These are phyloP conservation scores for Colistium nudipinnis DNA, from an alignment of 2,113 vertebrate species.

Conservation along the genomic window DNA sequence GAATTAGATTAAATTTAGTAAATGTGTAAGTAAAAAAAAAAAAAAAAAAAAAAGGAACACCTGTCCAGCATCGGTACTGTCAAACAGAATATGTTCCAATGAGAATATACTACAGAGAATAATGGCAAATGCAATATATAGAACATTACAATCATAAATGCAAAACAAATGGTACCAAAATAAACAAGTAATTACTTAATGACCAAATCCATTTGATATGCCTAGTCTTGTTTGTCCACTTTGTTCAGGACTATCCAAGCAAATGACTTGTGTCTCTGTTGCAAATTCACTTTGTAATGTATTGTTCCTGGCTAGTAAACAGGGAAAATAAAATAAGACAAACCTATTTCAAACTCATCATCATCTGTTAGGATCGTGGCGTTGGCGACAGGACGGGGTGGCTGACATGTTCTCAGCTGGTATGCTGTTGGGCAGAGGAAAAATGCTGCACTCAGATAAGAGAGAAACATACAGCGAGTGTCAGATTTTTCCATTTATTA, in stretches of 20 bases:
- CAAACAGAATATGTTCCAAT: neutral
- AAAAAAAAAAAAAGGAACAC: neutral
- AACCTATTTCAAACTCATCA: slow-evolving; percentile 96
- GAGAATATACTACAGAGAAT: neutral
- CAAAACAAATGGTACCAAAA: neutral
- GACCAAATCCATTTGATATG: neutral
- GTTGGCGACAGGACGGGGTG: slow-evolving; percentile 88
- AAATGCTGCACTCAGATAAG: slow-evolving; percentile 23
- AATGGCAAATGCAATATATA: neutral
- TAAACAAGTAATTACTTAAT: neutral
- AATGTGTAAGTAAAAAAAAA: too few species aligned
- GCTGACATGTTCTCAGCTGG: slow-evolving; percentile 92
- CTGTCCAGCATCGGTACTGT: neutral
- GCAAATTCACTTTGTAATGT: slow-evolving; percentile 27
- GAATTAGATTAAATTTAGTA: too few species aligned
- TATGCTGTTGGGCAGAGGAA: slow-evolving; percentile 83
- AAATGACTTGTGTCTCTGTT: slow-evolving; percentile 14
- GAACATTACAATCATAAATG: too few species aligned
- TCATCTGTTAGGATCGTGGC: slow-evolving; percentile 92
- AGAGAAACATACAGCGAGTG: neutral
- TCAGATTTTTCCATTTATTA: neutral
- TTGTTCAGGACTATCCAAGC: neutral
- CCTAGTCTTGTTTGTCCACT: neutral
- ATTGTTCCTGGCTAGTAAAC: slow-evolving; percentile 22
- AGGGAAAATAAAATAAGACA: slow-evolving; percentile 63